These are phyloP conservation scores for Rhopilema esculentum DNA, from an alignment of 30 jellyfish, hydroid and myxozoan species.

Conservation along the genomic window DNA sequence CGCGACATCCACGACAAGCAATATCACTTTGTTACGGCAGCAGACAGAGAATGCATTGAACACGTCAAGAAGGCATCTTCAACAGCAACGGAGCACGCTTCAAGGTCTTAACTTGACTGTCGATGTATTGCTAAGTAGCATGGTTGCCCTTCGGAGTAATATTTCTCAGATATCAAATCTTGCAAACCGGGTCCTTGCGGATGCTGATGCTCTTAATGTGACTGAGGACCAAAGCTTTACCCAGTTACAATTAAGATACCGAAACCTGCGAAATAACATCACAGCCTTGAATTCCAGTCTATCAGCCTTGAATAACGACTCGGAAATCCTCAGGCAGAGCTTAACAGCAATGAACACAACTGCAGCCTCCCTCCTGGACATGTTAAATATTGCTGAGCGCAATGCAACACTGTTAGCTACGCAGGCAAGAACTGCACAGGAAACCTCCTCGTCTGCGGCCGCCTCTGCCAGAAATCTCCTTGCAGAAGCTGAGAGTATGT, in stretches of 20 bases:
- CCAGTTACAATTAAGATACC: constrained; percentile 5
- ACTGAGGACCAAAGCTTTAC: constrained; percentile 5
- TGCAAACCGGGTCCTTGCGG: not conserved
- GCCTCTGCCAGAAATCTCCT: constrained; percentile 19
- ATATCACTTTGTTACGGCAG: not conserved
- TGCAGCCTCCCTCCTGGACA: not conserved
- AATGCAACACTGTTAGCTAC: constrained; percentile 5
- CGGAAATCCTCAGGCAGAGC: not conserved
- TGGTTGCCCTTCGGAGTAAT: constrained; percentile 13
- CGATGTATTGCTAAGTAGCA: constrained; percentile 13
- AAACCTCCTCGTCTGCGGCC: constrained; percentile 37
- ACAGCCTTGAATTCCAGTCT: constrained; percentile 37
- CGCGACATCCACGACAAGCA: constrained; percentile 12
- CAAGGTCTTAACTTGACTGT: constrained; percentile 6
- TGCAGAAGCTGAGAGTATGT: constrained; percentile 45
- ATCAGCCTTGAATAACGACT: not conserved
- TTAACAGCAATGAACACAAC: not conserved
- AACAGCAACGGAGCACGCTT: constrained; percentile 30
- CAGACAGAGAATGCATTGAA: constrained; percentile 12
- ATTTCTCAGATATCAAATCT: constrained; percentile 20
- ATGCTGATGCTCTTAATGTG: constrained; percentile 27
- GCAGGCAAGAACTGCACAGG: constrained; percentile 43
- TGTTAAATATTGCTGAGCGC: constrained; percentile 2
- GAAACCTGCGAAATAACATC: constrained; percentile 11
- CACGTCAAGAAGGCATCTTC: constrained; percentile 22